Percentiles rank a stretch among this genome's conserved stretches.
These are phyloP conservation scores for Trachythela sp. DNA, from an alignment of 64 coral and sea anemone genomes.

Conservation along the genomic window DNA sequence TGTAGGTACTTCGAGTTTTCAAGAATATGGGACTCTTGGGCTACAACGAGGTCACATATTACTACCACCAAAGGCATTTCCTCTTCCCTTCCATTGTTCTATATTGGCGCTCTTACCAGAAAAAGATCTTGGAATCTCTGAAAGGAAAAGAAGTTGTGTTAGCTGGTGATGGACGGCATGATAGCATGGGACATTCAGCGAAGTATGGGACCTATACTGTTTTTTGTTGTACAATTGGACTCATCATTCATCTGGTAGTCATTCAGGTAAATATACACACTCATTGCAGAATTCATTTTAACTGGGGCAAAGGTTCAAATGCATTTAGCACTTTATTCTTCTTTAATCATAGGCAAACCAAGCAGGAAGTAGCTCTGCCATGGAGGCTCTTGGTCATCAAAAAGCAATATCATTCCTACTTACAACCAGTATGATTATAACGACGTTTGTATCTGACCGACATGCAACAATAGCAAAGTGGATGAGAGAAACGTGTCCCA, in stretches of 20 bases:
- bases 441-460: constrained; percentile 6
- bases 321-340: too few species aligned
- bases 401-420: not conserved
- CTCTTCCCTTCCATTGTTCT: constrained; percentile 3
- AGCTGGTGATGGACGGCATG: constrained; percentile 19
- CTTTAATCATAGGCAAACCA: constrained; percentile 7
- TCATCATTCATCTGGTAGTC: not conserved
- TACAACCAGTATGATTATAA: not conserved
- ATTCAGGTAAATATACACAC: not conserved
- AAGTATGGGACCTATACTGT: not conserved
- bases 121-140: not conserved
- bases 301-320: too few species aligned
- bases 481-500: not conserved
- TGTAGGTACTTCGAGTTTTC: constrained; percentile 2
- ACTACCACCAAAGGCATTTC: constrained; percentile 10
- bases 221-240: constrained; percentile 13
- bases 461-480: constrained; percentile 1
- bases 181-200: constrained; percentile 9
- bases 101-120: not conserved
- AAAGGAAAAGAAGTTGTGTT: not conserved
- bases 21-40: not conserved
- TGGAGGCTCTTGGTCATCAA: constrained; percentile 4
- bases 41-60: not conserved
- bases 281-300: too few species aligned
- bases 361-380: not conserved